Conservation (phyloP, 2,113 vertebrate genomes). For the Carassius carassius region DNA sequence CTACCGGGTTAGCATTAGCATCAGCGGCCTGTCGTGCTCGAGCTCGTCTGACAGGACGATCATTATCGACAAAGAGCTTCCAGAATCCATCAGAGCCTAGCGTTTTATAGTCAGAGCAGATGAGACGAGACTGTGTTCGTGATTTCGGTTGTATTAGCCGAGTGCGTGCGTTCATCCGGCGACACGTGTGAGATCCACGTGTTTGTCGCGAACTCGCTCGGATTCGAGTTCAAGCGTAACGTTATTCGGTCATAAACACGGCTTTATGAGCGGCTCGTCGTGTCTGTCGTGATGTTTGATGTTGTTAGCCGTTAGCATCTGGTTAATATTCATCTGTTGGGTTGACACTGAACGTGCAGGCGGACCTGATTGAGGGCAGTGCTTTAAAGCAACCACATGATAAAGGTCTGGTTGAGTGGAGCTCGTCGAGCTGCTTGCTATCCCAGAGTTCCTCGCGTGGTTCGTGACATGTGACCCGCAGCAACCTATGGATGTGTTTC, state of each 20-base stretch:
- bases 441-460: conserved; percentile 44
- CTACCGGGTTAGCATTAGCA: conserved; percentile 34
- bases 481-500: too few relatives aligned
- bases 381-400: not conserved
- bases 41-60: not conserved
- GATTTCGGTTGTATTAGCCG: rapidly evolving
- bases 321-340: not conserved
- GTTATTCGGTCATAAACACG: not conserved
- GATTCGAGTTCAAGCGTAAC: too few relatives aligned
- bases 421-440: not conserved
- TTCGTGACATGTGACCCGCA: conserved; percentile 33
- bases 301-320: not conserved
- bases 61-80: not conserved
- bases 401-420: not conserved
- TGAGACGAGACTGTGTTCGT: not conserved
- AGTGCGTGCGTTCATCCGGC: not conserved
- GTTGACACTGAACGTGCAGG: not conserved
- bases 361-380: not conserved
- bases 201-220: conserved; percentile 51
- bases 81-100: rapidly evolving
- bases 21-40: not conserved
- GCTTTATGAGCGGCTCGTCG: too few relatives aligned
- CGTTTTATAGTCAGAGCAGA: not conserved
- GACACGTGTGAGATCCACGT: conserved; percentile 81
- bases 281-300: not conserved